These are phyloP conservation scores for Tautogolabrus adspersus DNA, from an alignment of 2,113 vertebrate genomes.

Conservation along the genomic window DNA sequence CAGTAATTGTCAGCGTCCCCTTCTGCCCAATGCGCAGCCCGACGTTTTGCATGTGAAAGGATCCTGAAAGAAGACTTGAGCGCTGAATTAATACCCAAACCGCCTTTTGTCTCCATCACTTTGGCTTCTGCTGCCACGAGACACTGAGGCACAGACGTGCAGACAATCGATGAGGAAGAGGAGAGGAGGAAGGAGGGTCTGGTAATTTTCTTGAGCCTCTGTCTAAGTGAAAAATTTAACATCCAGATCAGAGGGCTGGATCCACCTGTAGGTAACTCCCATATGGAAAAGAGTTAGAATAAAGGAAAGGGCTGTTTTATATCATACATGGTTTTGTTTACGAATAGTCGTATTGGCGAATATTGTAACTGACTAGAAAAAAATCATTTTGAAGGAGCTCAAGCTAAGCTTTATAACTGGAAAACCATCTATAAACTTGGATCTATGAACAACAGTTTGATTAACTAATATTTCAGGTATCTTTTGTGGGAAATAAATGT, in stretches of 20 bases:
- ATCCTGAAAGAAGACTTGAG: conserved; percentile 69
- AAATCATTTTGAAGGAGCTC: no score
- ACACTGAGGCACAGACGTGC: conserved; percentile 51
- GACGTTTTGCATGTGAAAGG: conserved; percentile 84
- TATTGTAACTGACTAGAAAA: no score
- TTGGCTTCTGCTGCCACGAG: conserved; percentile 69
- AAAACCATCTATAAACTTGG: no score
- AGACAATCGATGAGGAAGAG: conserved; percentile 66
- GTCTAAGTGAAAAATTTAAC: conserved; percentile 28
- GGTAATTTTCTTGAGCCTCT: conserved; percentile 2
- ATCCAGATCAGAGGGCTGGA: background rate
- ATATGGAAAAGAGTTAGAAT: background rate
- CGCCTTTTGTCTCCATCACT: conserved; percentile 76
- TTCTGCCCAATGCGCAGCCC: conserved; percentile 56
- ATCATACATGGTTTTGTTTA: no score
- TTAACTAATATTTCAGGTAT: no score
- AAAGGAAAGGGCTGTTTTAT: background rate
- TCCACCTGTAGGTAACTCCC: conserved; percentile 12
- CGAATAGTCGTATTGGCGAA: no score
- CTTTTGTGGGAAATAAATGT: no score
- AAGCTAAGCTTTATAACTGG: no score
- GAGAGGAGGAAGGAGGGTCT: conserved; percentile 20
- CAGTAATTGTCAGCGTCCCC: conserved; percentile 80
- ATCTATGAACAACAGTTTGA: no score
- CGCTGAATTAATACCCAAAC: conserved; percentile 75